Evolutionary conservation across 2,888 invertebrate genomes (phyloP).

Genomic region (Apamea crenata): DNA sequence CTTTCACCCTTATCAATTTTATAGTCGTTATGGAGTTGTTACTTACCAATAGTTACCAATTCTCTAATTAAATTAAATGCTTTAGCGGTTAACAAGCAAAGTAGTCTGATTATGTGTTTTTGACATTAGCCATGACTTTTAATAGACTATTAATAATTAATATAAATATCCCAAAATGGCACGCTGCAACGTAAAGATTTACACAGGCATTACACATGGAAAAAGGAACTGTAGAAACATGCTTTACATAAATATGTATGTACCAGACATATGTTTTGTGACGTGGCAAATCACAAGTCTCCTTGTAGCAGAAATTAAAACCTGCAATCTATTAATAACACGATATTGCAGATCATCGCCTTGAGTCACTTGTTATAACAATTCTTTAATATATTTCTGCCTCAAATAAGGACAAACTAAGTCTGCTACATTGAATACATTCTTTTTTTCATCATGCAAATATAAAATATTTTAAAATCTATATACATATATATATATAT

Average conservation of each 20-base stretch:
- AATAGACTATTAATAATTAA: neutral
- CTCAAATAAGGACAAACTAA: conserved; percentile 2
- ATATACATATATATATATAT: no score
- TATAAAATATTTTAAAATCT: neutral
- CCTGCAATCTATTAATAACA: conserved; percentile 26
- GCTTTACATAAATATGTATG: neutral
- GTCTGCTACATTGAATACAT: neutral
- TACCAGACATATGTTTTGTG: neutral
- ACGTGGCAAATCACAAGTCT: conserved; percentile 9
- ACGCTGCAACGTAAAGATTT: neutral
- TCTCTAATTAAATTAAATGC: neutral
- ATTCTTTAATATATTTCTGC: neutral
- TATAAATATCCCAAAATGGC: neutral
- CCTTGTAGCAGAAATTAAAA: conserved; percentile 22
- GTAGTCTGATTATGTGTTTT: neutral
- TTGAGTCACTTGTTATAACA: conserved; percentile 29
- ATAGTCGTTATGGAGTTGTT: neutral
- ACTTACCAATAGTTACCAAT: conserved; percentile 17
- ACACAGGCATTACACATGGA: neutral
- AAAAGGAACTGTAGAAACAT: neutral
- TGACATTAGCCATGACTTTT: neutral
- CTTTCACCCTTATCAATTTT: conserved; percentile 7
- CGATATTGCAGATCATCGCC: neutral
- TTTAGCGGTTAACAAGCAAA: neutral
- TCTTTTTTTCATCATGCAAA: neutral